Conservation (phyloP, 2,888 invertebrate genomes). For the Dasypogon diadema region DNA sequence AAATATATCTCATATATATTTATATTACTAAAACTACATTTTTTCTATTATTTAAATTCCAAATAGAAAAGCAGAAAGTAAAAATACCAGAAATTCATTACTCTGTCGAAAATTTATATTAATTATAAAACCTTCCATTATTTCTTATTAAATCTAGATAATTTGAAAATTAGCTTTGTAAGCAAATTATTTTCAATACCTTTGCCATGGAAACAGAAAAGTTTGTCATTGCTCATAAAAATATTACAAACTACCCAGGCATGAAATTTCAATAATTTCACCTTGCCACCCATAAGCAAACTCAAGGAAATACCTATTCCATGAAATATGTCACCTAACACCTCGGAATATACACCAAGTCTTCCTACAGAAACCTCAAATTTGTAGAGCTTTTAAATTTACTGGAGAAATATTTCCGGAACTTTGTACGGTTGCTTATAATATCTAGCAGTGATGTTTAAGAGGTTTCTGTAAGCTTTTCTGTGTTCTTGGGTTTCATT, state of each 20-base stretch:
- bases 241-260: neutral
- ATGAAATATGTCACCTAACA: neutral
- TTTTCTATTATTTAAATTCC: too few relatives aligned
- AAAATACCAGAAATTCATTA: too few relatives aligned
- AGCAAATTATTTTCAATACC: too few relatives aligned
- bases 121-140: too few relatives aligned
- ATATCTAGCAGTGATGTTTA: neutral
- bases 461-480: neutral
- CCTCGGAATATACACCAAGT: neutral
- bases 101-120: too few relatives aligned
- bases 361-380: slow-evolving; percentile 2
- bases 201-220: neutral
- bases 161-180: too few relatives aligned
- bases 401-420: neutral
- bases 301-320: neutral
- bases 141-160: too few relatives aligned
- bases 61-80: too few relatives aligned
- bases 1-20: too few relatives aligned
- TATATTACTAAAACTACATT: too few relatives aligned
- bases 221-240: neutral
- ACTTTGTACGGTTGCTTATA: neutral
- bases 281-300: neutral
- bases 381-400: neutral
- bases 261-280: neutral
- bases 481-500: neutral